These are phyloP conservation scores for Mus spretus DNA, from an alignment of 2,797 vertebrate species.

Conservation along the genomic window DNA sequence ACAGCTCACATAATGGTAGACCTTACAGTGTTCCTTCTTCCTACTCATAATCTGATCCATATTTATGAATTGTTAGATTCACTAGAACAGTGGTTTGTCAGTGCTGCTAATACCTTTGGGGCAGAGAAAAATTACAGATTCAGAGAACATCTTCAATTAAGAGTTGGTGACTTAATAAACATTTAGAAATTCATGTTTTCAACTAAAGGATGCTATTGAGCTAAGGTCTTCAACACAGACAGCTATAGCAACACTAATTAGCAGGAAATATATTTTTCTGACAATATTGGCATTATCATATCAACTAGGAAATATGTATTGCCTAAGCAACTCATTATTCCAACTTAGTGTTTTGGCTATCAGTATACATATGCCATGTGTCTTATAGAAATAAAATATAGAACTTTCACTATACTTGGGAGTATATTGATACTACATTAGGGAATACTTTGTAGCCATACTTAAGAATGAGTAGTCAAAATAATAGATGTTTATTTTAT, in stretches of 20 bases:
- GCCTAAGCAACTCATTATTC: conserved; percentile 12
- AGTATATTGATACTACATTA: background rate
- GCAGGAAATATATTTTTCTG: background rate
- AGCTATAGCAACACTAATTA: background rate
- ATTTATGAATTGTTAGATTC: background rate
- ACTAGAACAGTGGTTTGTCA: background rate
- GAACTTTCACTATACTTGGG: background rate
- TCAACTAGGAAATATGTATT: background rate
- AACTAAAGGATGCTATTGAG: background rate
- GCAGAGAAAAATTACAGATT: background rate
- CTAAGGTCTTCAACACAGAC: background rate
- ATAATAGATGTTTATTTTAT: background rate
- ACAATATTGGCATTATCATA: conserved; percentile 4
- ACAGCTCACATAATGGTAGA: background rate
- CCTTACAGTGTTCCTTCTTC: background rate
- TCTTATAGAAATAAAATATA: background rate
- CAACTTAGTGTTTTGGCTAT: background rate
- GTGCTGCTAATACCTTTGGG: background rate
- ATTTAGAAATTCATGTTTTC: background rate
- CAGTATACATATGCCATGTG: background rate
- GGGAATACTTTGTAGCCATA: background rate
- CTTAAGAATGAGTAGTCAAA: background rate
- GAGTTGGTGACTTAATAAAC: conserved; percentile 7
- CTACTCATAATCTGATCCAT: conserved; percentile 21
- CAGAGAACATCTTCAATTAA: background rate